These are phyloP conservation scores for Pollenia labialis DNA, from an alignment of 2,888 invertebrate genomes.

Conservation along the genomic window DNA sequence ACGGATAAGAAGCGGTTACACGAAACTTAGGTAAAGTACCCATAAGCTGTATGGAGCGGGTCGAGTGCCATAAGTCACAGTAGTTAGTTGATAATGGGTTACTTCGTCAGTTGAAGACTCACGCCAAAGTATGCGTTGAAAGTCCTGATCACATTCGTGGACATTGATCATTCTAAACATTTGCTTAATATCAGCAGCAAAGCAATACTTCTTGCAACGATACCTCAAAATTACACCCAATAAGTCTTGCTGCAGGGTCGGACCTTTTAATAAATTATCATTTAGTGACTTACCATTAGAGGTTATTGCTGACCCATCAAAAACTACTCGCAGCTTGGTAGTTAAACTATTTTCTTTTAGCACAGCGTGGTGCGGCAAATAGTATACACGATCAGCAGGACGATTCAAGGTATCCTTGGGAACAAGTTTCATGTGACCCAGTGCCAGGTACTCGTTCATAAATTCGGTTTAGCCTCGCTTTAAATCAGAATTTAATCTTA, in stretches of 20 bases:
- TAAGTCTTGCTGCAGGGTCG: slow-evolving; percentile 53
- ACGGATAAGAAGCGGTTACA: slow-evolving; percentile 31
- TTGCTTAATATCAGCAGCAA: slow-evolving; percentile 58
- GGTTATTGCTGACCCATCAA: slow-evolving; percentile 9
- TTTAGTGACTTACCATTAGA: slow-evolving; percentile 50
- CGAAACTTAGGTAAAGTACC: slow-evolving; percentile 24
- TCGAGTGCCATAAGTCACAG: not conserved
- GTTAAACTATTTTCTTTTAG: too few species aligned
- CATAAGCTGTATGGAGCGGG: slow-evolving; percentile 5
- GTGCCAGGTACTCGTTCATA: too few species aligned
- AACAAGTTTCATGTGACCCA: too few species aligned
- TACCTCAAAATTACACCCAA: slow-evolving; percentile 43
- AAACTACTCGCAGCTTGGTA: slow-evolving; percentile 1
- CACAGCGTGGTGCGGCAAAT: too few species aligned
- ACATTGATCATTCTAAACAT: slow-evolving; percentile 59
- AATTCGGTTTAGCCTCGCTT: slow-evolving; percentile 1
- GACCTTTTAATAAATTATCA: slow-evolving; percentile 55
- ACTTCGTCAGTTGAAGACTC: slow-evolving; percentile 92
- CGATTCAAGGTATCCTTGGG: too few species aligned
- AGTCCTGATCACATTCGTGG: not conserved
- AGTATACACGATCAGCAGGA: too few species aligned
- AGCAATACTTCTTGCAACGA: slow-evolving; percentile 51
- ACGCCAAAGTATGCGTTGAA: too few species aligned
- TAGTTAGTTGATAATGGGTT: not conserved
- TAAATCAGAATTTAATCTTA: slow-evolving; percentile 7